Conservation (phyloP, 2,113 vertebrate species). For the Pristiophorus japonicus region DNA sequence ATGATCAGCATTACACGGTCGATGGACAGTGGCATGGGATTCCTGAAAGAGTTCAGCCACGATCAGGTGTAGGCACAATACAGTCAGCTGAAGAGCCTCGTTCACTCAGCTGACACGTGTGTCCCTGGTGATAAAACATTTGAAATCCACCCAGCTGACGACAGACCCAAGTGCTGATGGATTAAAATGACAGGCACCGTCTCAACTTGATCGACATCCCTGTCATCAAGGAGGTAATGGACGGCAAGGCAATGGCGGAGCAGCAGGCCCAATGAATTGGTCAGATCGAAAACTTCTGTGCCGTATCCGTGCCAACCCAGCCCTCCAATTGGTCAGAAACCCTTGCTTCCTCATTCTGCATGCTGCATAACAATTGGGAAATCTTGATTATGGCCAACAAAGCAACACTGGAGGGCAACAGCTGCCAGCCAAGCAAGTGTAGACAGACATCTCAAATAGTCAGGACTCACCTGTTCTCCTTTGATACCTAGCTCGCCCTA, state of each 20-base stretch:
- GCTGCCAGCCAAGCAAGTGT: not conserved
- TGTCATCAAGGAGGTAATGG: not conserved
- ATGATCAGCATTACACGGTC: not conserved
- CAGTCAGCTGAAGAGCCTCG: too few species aligned
- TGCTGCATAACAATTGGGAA: not conserved
- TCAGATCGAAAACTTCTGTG: not conserved
- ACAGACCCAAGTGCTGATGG: not conserved
- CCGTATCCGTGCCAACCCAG: too few species aligned
- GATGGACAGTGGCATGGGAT: too few species aligned
- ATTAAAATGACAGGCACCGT: not conserved
- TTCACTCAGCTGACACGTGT: too few species aligned
- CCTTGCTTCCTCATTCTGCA: not conserved
- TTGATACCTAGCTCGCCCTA: not conserved
- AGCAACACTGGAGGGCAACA: not conserved
- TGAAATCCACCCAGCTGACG: not conserved
- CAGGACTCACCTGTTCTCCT: not conserved
- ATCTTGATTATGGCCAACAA: not conserved
- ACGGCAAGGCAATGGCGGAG: not conserved
- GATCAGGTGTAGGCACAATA: too few species aligned
- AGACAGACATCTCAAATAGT: not conserved
- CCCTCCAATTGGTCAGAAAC: not conserved
- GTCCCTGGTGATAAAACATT: not conserved
- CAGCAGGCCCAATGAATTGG: too few species aligned
- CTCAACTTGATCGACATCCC: not conserved
- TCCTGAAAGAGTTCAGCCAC: too few species aligned